phyloP scores from a whole-genome alignment of 2,797 vertebrate species.

The Argyrosomus regius region DNA sequence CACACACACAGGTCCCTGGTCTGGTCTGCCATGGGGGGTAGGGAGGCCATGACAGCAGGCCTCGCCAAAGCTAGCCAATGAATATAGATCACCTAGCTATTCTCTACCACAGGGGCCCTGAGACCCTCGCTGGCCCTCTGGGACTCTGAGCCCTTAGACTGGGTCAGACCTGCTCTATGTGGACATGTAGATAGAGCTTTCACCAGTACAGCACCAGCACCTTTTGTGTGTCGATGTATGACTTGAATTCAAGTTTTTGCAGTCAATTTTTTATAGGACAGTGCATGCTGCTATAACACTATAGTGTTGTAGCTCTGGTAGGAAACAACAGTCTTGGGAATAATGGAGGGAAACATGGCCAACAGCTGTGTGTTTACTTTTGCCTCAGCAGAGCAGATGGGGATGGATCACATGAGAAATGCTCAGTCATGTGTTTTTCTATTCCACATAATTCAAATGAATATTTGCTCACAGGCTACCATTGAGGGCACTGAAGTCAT shows the following conservation, averaged over 20 bases:
- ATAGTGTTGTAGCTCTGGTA: background rate
- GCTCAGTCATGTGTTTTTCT: constrained; percentile 12
- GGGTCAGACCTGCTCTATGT: constrained; percentile 64
- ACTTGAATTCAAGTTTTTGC: background rate
- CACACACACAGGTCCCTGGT: constrained; percentile 57
- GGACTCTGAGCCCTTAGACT: constrained; percentile 69
- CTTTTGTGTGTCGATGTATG: constrained; percentile 2
- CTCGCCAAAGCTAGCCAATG: constrained; percentile 79
- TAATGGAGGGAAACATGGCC: constrained; percentile 18
- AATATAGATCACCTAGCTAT: constrained; percentile 85
- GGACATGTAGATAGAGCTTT: constrained; percentile 61
- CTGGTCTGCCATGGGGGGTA: constrained; percentile 68
- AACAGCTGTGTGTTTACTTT: constrained; percentile 31
- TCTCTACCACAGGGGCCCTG: constrained; percentile 70
- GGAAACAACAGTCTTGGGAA: constrained; percentile 40
- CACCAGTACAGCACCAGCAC: constrained; percentile 31
- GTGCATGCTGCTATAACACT: background rate
- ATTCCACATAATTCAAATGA: constrained; percentile 20
- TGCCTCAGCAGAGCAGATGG: constrained; percentile 34
- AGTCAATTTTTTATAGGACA: background rate
- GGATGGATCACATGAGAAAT: background rate
- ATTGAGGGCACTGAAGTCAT: background rate
- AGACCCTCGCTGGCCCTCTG: constrained; percentile 70
- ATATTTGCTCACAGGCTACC: background rate
- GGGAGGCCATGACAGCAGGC: constrained; percentile 82